These are phyloP conservation scores for Aegithalos caudatus DNA, from an alignment of 2,113 vertebrate genomes.

Conservation along the genomic window DNA sequence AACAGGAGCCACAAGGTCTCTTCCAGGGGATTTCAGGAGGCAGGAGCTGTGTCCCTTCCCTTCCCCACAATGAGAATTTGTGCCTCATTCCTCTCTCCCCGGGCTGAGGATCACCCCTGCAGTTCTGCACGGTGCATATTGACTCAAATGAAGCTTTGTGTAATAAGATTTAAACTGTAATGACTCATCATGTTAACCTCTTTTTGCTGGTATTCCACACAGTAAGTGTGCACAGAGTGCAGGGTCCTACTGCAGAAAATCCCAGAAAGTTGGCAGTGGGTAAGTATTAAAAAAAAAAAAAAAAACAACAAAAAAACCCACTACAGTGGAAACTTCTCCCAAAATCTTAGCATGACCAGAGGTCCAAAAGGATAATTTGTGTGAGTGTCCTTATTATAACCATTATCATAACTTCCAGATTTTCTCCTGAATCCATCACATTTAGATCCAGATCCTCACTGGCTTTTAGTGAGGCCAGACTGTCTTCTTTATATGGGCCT, in stretches of 20 bases:
- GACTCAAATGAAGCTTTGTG: slow-evolving; percentile 38
- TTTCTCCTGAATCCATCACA: not conserved
- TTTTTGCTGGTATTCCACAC: not conserved
- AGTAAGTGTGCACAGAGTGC: not conserved
- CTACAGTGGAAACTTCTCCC: not conserved
- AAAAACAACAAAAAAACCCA: not conserved
- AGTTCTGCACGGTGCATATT: not conserved
- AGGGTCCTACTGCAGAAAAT: not conserved
- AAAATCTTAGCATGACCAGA: not conserved
- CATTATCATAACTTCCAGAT: not conserved
- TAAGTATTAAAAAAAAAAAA: not conserved
- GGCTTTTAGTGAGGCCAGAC: not conserved
- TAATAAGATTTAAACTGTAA: slow-evolving; percentile 55
- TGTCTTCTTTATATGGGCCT: not conserved
- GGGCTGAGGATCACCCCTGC: slow-evolving; percentile 2
- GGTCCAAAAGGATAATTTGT: not conserved
- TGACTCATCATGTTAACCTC: slow-evolving; percentile 7
- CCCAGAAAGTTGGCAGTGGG: not conserved
- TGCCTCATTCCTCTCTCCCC: slow-evolving; percentile 1
- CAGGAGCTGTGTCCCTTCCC: not conserved
- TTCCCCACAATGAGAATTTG: not conserved
- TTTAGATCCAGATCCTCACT: not conserved
- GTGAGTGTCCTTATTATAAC: not conserved
- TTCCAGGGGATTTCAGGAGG: not conserved
- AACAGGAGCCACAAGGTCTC: not conserved